These are phyloP conservation scores for Chrysotoxum bicinctum DNA, from an alignment of 2,888 invertebrate species.

Conservation along the genomic window DNA sequence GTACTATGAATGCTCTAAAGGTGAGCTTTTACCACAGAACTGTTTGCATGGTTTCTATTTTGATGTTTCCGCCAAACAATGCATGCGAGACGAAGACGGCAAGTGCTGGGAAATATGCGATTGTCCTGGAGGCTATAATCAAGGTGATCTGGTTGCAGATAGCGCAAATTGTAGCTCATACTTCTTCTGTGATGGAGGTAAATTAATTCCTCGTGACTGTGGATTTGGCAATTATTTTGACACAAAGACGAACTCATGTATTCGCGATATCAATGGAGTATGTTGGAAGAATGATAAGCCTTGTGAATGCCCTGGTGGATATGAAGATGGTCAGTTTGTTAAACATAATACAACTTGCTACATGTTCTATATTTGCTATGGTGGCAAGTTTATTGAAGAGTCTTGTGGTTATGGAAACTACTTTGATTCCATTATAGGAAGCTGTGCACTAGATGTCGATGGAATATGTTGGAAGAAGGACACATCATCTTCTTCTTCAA, in stretches of 20 bases:
- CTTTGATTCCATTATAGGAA: constrained; percentile 68
- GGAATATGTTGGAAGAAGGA: constrained; percentile 9
- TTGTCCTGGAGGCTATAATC: not conserved
- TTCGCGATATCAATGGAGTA: constrained; percentile 2
- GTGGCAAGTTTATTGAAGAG: constrained; percentile 73
- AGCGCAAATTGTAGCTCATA: constrained; percentile 73
- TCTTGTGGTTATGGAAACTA: constrained; percentile 75
- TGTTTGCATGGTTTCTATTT: not conserved
- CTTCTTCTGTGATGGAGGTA: constrained; percentile 71
- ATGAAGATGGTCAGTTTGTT: constrained; percentile 74
- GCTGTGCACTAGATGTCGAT: constrained; percentile 74
- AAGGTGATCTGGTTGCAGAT: constrained; percentile 37
- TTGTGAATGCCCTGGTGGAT: constrained; percentile 74
- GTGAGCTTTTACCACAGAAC: not conserved
- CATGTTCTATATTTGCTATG: constrained; percentile 75
- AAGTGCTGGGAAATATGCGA: not conserved
- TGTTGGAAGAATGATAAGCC: constrained; percentile 45
- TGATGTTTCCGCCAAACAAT: not conserved
- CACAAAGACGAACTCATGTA: constrained; percentile 12
- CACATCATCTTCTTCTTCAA: not conserved
- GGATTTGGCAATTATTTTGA: constrained; percentile 74
- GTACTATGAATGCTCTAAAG: not conserved
- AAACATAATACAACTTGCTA: constrained; percentile 75
- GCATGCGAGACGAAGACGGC: not conserved
- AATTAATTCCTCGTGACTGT: constrained; percentile 73